A percentile compares a stretch with the other conserved stretches of the same genome.
These are phyloP conservation scores for Drosophila seclusa DNA, from an alignment of 2,888 invertebrate species.

Conservation along the genomic window DNA sequence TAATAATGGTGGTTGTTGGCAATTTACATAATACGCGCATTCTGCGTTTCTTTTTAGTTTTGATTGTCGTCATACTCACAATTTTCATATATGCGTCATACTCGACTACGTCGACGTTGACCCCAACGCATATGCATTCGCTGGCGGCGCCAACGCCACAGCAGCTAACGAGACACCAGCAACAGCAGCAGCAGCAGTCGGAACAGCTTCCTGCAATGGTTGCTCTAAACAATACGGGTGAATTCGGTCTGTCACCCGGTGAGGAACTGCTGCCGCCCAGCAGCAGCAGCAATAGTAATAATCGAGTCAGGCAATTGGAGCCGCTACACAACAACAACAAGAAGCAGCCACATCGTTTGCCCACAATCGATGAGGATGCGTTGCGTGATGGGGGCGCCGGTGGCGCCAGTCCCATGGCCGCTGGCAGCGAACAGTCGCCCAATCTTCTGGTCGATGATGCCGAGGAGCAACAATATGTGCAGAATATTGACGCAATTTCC, in stretches of 20 bases:
- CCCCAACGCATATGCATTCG: conserved; percentile 75
- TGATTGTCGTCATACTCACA: conserved; percentile 84
- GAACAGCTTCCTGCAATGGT: conserved; percentile 8
- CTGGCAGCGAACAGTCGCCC: conserved; percentile 54
- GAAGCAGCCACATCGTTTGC: conserved; percentile 68
- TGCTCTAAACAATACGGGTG: conserved; percentile 54
- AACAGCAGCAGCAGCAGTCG: background rate
- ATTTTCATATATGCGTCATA: conserved; percentile 86
- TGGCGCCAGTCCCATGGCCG: conserved; percentile 62
- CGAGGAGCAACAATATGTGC: conserved; percentile 78
- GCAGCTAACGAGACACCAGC: conserved; percentile 41
- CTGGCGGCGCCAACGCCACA: conserved; percentile 44
- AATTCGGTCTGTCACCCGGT: conserved; percentile 23
- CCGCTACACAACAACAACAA: conserved; percentile 28
- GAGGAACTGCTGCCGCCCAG: conserved; percentile 21
- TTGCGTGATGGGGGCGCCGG: conserved; percentile 73
- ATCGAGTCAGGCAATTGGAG: conserved; percentile 21
- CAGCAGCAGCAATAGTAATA: conserved; percentile 4
- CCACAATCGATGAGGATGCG: conserved; percentile 81
- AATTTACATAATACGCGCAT: conserved; percentile 85
- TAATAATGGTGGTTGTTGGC: conserved; percentile 66
- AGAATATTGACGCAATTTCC: conserved; percentile 73
- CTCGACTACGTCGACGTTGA: conserved; percentile 82
- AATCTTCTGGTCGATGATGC: conserved; percentile 60
- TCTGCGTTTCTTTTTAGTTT: conserved; percentile 85